Evolutionary conservation across 1,140 invertebrate genomes (phyloP), one percentile per base, ranked within the genome.

Genomic region (Sycophaga agraensis): DNA sequence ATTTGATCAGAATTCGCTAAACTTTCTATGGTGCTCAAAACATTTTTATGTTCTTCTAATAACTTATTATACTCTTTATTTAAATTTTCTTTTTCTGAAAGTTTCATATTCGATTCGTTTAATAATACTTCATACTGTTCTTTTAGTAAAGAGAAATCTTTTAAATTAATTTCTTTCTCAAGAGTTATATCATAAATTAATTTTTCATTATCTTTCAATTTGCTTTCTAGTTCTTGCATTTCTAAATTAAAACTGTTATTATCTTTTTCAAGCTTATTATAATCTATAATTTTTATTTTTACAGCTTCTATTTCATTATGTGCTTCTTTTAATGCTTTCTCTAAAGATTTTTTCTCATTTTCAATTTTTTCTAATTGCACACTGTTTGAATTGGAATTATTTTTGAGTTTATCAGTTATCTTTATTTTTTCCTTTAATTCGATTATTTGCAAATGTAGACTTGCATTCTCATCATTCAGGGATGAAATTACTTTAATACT

Each of bases 301-400:
- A 82, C 58, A 12, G 73, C 66, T 61, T 78, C 70, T 55, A 81
- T 72, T 59, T 80, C 73, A 59, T 72, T 70, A 37, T 75, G 73
- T 45, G 70, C 72, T 4, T 70, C 65, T 50, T 67, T 65, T 6
- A 82, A 65, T 16, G 78, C 73, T 42, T 74, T 73, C 48, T 69
- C 65, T 7, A 75, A 59, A 8, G 6, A 16, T n/a, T 31, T 39
- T 39, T 71, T 73, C 28, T 58, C 45, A 39, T 46, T 48, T 21
- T 55, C 17, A 51, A 74, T 69, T 73, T 76, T 34, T 79, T 72
- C 6, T 80, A 69, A 54, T 65, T 84, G 78, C 3, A 70, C 7
- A 19, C 26, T 63, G 11, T 14, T 63, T 28, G 43, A 28, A 53
- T 31, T 58, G 8, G 16, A 51, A 8, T 51, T 17, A 0, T 4